Percentiles rank a stretch among this genome's conserved stretches.
Evolutionary conservation across 2,888 invertebrate species (phyloP).

Genomic region (Spatulosminthurus flaviceps): DNA sequence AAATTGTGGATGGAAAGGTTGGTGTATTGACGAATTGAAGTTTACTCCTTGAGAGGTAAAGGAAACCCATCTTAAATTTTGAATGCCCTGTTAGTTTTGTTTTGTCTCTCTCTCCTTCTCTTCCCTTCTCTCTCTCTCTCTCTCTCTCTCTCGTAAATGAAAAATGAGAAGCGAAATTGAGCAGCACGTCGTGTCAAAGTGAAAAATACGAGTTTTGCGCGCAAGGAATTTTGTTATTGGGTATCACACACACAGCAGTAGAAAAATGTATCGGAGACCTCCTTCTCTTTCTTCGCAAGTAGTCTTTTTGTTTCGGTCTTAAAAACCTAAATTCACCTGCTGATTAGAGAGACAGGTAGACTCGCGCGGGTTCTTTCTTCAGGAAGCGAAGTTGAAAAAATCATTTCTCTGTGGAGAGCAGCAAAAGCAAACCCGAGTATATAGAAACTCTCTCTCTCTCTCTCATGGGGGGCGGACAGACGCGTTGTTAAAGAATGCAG

Average conservation of each 20-base stretch:
- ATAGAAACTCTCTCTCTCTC: not conserved
- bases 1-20: not conserved
- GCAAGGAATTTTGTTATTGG: slow-evolving; percentile 38
- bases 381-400: slow-evolving; percentile 40
- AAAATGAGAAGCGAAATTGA: slow-evolving; percentile 54
- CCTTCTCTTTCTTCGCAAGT: slow-evolving; percentile 31
- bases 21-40: slow-evolving; percentile 9
- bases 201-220: slow-evolving; percentile 51
- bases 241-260: slow-evolving; percentile 12
- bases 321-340: slow-evolving; percentile 56
- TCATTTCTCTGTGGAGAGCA: slow-evolving; percentile 31
- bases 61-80: not conserved
- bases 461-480: slow-evolving; percentile 40
- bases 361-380: slow-evolving; percentile 47
- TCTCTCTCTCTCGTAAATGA: slow-evolving; percentile 31
- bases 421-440: not conserved
- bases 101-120: not conserved
- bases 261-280: slow-evolving; percentile 6
- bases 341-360: slow-evolving; percentile 59
- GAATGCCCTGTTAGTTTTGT: slow-evolving; percentile 11
- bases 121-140: not conserved
- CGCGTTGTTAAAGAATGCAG: slow-evolving; percentile 46
- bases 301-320: slow-evolving; percentile 46
- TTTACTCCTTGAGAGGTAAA: slow-evolving; percentile 9
- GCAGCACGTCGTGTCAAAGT: slow-evolving; percentile 45